Evolutionary conservation across 1,140 invertebrate genomes (phyloP), one percentile per base, ranked within the genome.

Genomic region (Drosophila kikkawai): DNA sequence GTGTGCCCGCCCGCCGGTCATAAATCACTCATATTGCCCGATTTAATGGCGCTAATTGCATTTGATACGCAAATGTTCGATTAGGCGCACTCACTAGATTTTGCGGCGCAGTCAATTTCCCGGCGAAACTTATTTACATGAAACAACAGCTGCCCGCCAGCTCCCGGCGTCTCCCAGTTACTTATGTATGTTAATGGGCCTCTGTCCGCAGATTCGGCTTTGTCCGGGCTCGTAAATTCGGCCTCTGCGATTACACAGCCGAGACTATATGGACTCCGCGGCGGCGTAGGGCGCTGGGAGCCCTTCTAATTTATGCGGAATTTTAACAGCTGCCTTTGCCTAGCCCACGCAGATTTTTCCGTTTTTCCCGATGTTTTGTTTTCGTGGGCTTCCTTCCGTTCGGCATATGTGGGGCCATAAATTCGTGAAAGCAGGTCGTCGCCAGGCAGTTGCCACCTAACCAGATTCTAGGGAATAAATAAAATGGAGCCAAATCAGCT

Each of bases 21-120:
- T 88, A 88, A 88, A 88, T 88, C 84, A 87, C 73, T 75, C 79
- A 88, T 83, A 88, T 87, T 88, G 69, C 53, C 75, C 80, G 73
- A 68, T 80, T 87, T 84, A 87, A 84, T 84, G 85, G 77, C 67
- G 44, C 85, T 87, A 88, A 87, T 87, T 87, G 83, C 82, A 69
- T 83, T 88, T 77, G 70, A 86, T 86, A 87, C 75, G 75, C 76
- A 87, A 87, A 86, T 82, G 68, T 87, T 87, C 84, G 73, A 83
- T 87, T 86, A 68, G 71, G 66, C 66, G 29, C 59, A 64, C 61
- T 64, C 61, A 64, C 61, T 59, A 59, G 51, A 36, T 53, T 69
- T 69, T 47, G 45, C 36, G 39, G 34, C 15, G 32, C 56, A 74
- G 44, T 48, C 37, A 51, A 55, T 68, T 77, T 75, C 44, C 42